A percentile compares a stretch with the other conserved stretches of the same genome.
phyloP scores from a whole-genome alignment of 2,888 invertebrate genomes.

The Cenopis cana region DNA sequence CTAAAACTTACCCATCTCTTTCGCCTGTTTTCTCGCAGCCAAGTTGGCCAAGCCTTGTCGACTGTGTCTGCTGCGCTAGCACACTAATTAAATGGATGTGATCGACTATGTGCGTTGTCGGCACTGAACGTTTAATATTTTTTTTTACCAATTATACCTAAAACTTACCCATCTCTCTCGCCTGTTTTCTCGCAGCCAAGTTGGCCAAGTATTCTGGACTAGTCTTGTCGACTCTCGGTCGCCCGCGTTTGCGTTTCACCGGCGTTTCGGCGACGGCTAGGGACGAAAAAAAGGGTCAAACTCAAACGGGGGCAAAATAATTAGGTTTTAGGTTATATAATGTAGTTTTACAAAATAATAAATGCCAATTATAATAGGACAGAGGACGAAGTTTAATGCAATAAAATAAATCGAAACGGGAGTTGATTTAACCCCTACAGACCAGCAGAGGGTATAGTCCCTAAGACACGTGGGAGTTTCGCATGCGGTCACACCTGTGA shows the following conservation, averaged over 20 bases:
- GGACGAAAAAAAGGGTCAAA: conserved; percentile 13
- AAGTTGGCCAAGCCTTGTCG: too few species aligned
- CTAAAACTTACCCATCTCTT: too few species aligned
- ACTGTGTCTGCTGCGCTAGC: too few species aligned
- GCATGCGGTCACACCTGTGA: too few species aligned
- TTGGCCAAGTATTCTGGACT: conserved; percentile 77
- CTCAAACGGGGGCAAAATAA: conserved; percentile 31
- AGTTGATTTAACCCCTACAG: too few species aligned
- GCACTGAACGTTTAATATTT: background rate
- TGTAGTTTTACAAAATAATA: background rate
- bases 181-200: conserved; percentile 75
- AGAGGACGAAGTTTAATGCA: background rate
- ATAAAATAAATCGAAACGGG: too few species aligned
- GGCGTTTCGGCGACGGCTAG: conserved; percentile 60
- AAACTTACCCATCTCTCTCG: conserved; percentile 70
- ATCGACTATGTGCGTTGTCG: background rate
- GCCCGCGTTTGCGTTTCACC: conserved; percentile 66
- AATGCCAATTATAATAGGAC: background rate
- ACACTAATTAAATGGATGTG: background rate
- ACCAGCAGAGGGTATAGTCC: too few species aligned
- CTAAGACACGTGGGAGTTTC: too few species aligned
- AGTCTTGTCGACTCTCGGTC: conserved; percentile 77
- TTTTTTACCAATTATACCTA: background rate
- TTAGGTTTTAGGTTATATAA: background rate
- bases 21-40: too few species aligned